Evolutionary conservation across 1,140 invertebrate genomes (phyloP).

Genomic region (Drosophila tropicalis): DNA sequence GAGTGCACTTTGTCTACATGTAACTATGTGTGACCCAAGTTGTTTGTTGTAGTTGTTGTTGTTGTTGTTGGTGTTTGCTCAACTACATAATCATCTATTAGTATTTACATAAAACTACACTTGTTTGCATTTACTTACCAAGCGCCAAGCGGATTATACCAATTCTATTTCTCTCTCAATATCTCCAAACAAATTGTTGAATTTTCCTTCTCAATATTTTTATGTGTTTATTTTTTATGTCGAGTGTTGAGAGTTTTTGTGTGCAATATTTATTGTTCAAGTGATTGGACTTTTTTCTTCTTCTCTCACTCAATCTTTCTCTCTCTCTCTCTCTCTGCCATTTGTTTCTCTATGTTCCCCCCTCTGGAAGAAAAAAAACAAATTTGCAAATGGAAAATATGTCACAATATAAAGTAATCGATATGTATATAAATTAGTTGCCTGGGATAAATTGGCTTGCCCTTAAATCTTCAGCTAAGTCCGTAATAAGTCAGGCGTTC

Average conservation of each 20-base stretch:
- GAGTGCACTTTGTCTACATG: conserved; percentile 79
- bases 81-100: conserved; percentile 81
- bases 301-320: background rate
- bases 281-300: conserved; percentile 45
- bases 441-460: conserved; percentile 34
- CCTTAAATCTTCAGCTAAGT: conserved; percentile 36
- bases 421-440: conserved; percentile 62
- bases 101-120: conserved; percentile 80
- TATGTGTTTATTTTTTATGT: conserved; percentile 7
- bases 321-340: background rate
- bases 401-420: conserved; percentile 44
- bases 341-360: conserved; percentile 7
- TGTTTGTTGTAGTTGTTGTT: conserved; percentile 42
- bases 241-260: conserved; percentile 43
- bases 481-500: conserved; percentile 7
- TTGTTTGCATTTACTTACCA: conserved; percentile 71
- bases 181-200: conserved; percentile 14
- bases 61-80: conserved; percentile 70
- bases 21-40: conserved; percentile 75
- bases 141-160: conserved; percentile 73
- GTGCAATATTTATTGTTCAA: conserved; percentile 54
- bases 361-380: conserved; percentile 7
- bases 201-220: conserved; percentile 24
- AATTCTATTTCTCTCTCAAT: conserved; percentile 15
- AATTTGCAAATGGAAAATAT: conserved; percentile 38